Evolutionary conservation across 2,797 vertebrate species (phyloP).

Genomic region (Molothrus aeneus): DNA sequence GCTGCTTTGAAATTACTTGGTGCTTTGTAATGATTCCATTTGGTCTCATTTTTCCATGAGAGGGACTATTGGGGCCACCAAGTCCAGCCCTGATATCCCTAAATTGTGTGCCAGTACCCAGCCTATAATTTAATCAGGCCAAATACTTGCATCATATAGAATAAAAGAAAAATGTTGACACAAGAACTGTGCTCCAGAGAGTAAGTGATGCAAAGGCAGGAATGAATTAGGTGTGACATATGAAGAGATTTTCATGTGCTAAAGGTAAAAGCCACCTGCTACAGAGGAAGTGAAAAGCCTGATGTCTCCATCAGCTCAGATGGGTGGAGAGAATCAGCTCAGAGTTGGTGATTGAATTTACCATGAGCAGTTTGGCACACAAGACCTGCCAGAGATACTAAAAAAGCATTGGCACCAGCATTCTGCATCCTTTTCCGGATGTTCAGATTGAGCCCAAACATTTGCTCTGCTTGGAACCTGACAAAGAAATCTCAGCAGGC

Average conservation of each 20-base stretch:
- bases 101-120: background rate
- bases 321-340: background rate
- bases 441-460: background rate
- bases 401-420: background rate
- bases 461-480: background rate
- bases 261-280: background rate
- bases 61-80: background rate
- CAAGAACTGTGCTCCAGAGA: background rate
- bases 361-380: background rate
- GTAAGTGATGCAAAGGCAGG: background rate
- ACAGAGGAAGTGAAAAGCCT: background rate
- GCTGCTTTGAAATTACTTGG: background rate
- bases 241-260: background rate
- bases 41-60: background rate
- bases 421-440: background rate
- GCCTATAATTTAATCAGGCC: background rate
- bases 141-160: background rate
- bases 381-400: background rate
- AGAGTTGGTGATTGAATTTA: background rate
- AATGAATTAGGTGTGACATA: background rate
- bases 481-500: slow-evolving; percentile 1
- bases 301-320: background rate
- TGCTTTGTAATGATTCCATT: background rate
- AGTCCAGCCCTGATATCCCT: background rate
- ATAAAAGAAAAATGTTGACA: background rate